Conservation (phyloP, 2,797 vertebrate genomes). For the Gallinago solitaria region DNA sequence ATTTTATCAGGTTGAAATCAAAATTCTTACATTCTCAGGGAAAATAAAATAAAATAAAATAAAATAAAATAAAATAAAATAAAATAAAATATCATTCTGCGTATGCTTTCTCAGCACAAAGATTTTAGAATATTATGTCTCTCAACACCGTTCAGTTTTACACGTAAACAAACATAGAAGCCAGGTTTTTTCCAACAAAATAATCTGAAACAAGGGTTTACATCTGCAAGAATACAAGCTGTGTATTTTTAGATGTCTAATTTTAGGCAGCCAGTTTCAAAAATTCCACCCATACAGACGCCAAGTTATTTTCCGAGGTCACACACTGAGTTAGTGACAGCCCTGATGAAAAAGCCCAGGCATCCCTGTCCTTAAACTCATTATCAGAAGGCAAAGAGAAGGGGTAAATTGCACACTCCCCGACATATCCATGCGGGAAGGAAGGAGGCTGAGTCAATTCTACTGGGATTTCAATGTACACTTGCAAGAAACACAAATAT, state of each 20-base stretch:
- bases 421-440: not conserved
- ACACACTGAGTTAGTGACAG: not conserved
- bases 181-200: not conserved
- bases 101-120: not conserved
- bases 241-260: slow-evolving; percentile 45
- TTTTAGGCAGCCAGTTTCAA: slow-evolving; percentile 11
- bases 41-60: not conserved
- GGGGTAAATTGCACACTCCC: not conserved
- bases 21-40: not conserved
- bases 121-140: not conserved
- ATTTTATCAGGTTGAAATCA: not conserved
- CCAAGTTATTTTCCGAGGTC: slow-evolving; percentile 4
- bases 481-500: slow-evolving; percentile 11
- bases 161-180: not conserved
- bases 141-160: not conserved
- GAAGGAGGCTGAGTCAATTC: slow-evolving; percentile 15
- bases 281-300: not conserved
- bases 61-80: not conserved
- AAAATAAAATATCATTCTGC: not conserved
- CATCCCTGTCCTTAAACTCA: not conserved
- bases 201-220: not conserved
- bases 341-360: slow-evolving; percentile 27
- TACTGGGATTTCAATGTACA: not conserved
- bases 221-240: not conserved
- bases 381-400: slow-evolving; percentile 15